Conservation (phyloP, 2,888 invertebrate genomes). For the Tetrapedia diversipes region DNA sequence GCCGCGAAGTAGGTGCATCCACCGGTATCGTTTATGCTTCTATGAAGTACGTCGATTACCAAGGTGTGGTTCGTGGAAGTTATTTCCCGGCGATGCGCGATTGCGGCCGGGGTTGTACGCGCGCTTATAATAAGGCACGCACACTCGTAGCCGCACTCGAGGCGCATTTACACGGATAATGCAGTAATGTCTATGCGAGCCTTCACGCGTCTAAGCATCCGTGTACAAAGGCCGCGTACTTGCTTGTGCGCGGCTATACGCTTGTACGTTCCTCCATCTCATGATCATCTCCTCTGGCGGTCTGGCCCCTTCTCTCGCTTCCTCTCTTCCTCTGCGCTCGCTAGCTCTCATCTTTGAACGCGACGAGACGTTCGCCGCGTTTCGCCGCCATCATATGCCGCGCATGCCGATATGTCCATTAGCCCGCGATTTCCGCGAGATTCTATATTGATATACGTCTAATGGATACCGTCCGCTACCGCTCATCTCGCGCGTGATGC, state of each 20-base stretch:
- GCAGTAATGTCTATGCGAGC: constrained; percentile 60
- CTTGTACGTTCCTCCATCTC: constrained; percentile 59
- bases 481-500: constrained; percentile 55
- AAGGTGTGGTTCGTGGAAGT: constrained; percentile 59
- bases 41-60: constrained; percentile 55
- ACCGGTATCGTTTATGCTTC: constrained; percentile 37
- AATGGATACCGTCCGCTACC: constrained; percentile 74
- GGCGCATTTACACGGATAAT: constrained; percentile 51
- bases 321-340: constrained; percentile 1
- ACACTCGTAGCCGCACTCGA: constrained; percentile 23
- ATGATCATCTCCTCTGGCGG: constrained; percentile 48
- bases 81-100: constrained; percentile 38
- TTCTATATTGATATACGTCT: constrained; percentile 76
- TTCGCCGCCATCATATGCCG: constrained; percentile 63
- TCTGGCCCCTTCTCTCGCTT: neutral
- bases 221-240: constrained; percentile 65
- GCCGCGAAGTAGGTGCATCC: constrained; percentile 13
- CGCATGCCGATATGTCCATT: constrained; percentile 74
- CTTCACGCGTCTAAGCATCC: constrained; percentile 70
- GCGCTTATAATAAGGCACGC: constrained; percentile 57
- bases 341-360: neutral
- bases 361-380: constrained; percentile 32
- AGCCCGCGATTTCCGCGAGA: constrained; percentile 73
- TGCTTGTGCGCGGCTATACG: constrained; percentile 38
- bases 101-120: constrained; percentile 25